These are phyloP conservation scores for Galago senegalensis DNA, from an alignment of 2,797 vertebrate genomes.

Conservation along the genomic window DNA sequence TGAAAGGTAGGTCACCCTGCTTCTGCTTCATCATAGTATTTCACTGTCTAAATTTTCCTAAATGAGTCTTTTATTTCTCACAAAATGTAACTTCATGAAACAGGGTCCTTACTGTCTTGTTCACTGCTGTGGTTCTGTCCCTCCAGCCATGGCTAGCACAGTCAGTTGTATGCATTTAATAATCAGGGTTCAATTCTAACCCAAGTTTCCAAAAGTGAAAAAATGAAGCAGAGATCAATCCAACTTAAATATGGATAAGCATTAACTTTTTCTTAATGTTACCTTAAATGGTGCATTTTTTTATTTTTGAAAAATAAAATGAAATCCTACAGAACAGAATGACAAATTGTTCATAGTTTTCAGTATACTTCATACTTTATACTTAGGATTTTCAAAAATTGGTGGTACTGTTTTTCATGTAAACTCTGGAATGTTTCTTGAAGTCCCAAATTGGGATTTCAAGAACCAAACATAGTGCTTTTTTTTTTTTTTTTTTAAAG, in stretches of 20 bases:
- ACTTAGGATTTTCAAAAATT: not conserved
- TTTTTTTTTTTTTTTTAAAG: constrained; percentile 39
- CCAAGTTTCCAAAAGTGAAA: not conserved
- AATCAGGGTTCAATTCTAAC: not conserved
- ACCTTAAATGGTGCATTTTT: not conserved
- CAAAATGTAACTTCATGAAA: not conserved
- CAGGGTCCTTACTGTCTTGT: not conserved
- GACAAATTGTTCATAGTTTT: not conserved
- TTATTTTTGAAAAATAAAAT: constrained; percentile 38
- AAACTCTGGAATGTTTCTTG: not conserved
- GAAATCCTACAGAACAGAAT: not conserved
- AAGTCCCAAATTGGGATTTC: not conserved
- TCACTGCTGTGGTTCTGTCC: not conserved
- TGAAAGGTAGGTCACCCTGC: too few relatives aligned
- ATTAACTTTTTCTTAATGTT: not conserved
- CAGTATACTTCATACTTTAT: not conserved
- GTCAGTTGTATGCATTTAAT: not conserved
- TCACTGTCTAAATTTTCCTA: not conserved
- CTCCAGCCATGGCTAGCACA: not conserved
- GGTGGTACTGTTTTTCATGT: not conserved
- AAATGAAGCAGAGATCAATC: not conserved
- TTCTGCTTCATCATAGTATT: not conserved
- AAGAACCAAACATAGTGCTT: not conserved
- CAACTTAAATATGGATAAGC: not conserved
- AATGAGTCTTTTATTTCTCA: not conserved